Conservation (phyloP, 2,113 vertebrate genomes). For the Nothobranchius furzeri region DNA sequence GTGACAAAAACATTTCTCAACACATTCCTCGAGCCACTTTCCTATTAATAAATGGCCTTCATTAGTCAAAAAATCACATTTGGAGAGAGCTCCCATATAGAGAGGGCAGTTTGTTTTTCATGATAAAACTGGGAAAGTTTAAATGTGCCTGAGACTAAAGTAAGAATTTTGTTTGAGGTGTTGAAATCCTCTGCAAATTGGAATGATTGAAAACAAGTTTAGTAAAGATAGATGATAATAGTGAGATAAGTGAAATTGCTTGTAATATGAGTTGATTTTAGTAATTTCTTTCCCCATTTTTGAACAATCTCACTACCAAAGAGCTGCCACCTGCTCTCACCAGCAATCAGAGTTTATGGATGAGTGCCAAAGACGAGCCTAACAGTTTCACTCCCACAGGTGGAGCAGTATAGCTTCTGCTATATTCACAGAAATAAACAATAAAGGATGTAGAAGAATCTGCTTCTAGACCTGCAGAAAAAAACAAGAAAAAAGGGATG, state of each 20-base stretch:
- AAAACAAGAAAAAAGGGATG: too few relatives aligned
- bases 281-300: not conserved
- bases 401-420: too few relatives aligned
- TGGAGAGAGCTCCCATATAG: constrained; percentile 7
- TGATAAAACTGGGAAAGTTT: constrained; percentile 48
- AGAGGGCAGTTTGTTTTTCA: constrained; percentile 50
- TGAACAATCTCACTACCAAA: not conserved
- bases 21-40: constrained; percentile 47
- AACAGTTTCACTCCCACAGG: too few relatives aligned
- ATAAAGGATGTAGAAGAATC: too few relatives aligned
- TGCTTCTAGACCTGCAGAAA: too few relatives aligned
- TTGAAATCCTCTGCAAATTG: not conserved
- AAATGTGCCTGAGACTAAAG: constrained; percentile 48
- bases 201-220: not conserved
- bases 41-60: constrained; percentile 56
- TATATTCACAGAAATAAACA: too few relatives aligned
- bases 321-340: constrained; percentile 3
- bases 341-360: too few relatives aligned
- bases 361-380: too few relatives aligned
- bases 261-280: not conserved
- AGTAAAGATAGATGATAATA: not conserved
- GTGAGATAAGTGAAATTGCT: not conserved
- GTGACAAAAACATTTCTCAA: constrained; percentile 66
- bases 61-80: constrained; percentile 56
- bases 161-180: constrained; percentile 21